Evolutionary conservation across 23 tunicate species (phyloP).

Genomic region (Aplidium turbinatum): DNA sequence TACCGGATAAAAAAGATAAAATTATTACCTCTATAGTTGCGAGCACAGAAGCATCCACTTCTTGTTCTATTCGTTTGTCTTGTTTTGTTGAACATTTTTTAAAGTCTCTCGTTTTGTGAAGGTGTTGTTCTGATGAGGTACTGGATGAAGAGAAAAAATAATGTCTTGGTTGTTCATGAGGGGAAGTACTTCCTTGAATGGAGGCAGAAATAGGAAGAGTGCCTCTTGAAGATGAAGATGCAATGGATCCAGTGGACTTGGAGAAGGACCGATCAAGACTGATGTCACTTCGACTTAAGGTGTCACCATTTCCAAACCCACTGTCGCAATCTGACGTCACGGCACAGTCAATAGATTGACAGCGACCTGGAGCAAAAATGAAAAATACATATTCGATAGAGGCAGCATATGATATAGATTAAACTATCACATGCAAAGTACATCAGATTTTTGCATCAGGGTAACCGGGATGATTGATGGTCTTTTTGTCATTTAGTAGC

Average conservation of each 20-base stretch:
- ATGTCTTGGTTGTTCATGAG: too few species aligned
- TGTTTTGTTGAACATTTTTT: background rate
- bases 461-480: too few species aligned
- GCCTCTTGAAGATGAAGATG: constrained; percentile 23
- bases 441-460: too few species aligned
- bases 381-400: too few species aligned
- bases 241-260: constrained; percentile 62
- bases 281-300: constrained; percentile 54
- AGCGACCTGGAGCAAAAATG: constrained; percentile 45
- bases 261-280: constrained; percentile 49
- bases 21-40: constrained; percentile 45
- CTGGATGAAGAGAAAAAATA: too few species aligned
- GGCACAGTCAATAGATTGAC: constrained; percentile 43
- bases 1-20: too few species aligned
- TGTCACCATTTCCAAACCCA: constrained; percentile 70
- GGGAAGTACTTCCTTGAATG: background rate
- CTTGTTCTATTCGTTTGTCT: too few species aligned
- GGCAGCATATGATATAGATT: too few species aligned
- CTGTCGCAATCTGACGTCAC: constrained; percentile 75
- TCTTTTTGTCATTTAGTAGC: too few species aligned
- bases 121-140: too few species aligned
- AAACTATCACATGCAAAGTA: too few species aligned
- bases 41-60: constrained; percentile 10
- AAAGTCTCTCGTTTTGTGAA: too few species aligned
- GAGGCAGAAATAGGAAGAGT: constrained; percentile 15